Evolutionary conservation across 2,888 invertebrate species (phyloP).

Genomic region (Athripsodes cinereus): DNA sequence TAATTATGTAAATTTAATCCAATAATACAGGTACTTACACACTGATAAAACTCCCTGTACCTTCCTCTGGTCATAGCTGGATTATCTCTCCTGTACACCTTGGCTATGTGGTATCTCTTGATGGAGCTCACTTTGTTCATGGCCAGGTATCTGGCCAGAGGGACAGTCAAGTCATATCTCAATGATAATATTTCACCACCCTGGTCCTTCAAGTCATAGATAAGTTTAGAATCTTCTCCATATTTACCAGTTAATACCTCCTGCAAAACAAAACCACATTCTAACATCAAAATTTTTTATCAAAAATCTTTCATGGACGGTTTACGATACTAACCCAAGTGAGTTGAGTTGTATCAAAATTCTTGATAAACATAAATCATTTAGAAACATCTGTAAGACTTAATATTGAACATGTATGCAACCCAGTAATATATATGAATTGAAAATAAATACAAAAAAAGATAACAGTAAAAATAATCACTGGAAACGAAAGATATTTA

Average conservation of each 20-base stretch:
- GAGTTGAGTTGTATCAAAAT: too few relatives aligned
- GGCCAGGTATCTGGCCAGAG: slow-evolving; percentile 94
- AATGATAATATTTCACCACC: slow-evolving; percentile 95
- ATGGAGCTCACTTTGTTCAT: slow-evolving; percentile 94
- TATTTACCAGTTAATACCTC: slow-evolving; percentile 98
- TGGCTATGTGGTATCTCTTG: slow-evolving; percentile 97
- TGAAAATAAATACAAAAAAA: too few relatives aligned
- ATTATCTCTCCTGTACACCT: slow-evolving; percentile 96
- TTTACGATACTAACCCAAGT: too few relatives aligned
- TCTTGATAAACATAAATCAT: too few relatives aligned
- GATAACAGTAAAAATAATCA: too few relatives aligned
- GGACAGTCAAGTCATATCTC: slow-evolving; percentile 96
- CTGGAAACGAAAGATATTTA: too few relatives aligned
- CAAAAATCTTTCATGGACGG: too few relatives aligned
- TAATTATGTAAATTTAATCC: neutral
- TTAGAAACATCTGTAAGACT: too few relatives aligned
- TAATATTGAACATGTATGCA: too few relatives aligned
- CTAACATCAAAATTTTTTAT: too few relatives aligned
- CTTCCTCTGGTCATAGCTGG: slow-evolving; percentile 94
- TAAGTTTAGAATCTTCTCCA: slow-evolving; percentile 98
- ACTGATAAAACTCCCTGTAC: slow-evolving; percentile 98
- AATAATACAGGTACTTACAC: slow-evolving; percentile 88
- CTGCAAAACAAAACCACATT: slow-evolving; percentile 53
- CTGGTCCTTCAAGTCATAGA: slow-evolving; percentile 97
- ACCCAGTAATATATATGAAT: too few relatives aligned